Evolutionary conservation across 64 coral and sea anemone genomes (phyloP), one percentile per base, ranked within the genome.

Genomic region (Montipora efflorescens): DNA sequence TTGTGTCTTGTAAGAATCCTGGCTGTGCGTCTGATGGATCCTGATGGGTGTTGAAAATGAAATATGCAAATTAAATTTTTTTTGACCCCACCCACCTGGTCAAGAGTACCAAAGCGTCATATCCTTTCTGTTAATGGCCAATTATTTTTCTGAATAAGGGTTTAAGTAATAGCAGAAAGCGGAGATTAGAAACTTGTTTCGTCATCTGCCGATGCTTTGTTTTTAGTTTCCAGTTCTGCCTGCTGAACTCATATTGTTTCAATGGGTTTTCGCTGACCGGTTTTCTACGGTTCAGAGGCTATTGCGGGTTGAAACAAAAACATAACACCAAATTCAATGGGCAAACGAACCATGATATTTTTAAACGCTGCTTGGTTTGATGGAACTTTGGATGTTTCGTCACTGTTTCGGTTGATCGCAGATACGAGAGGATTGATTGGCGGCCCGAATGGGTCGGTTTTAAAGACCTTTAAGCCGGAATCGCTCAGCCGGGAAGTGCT

Each of bases 171-270:
- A 4, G n/a, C 53, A 68, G 62, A 48, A 7, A 86, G 66, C 45
- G 20, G 4, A 84, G 49, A 71, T 85, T 86, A 48, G 11, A 19
- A 86, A 49, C 28, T 48, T 10, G 67, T 86, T 47, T 86, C 82
- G 82, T 86, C 46, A 86, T 48, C 15, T 50, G 46, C 11, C 16
- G 71, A 86, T 20, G 11, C 61, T 86, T 16, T 16, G 19, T 70
- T 9, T 86, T 72, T 86, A 67, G 19, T 48, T 70, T 47, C 47
- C 46, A 36, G 14, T 67, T 86, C 82, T 46, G 45, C 47, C n/a
- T 8, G 82, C 66, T 72, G 82, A 64, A 28, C 47, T 70, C 16
- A 44, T 72, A 8, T n/a, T 50, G 62, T 49, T 71, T 86, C 64
- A 19, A 4, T n/a, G 8, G n/a, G 62, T 20, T 47, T 47, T 14